A percentile compares a stretch with the other conserved stretches of the same genome.
These are phyloP conservation scores for Tenthredo scrophulariae DNA, from an alignment of 2,888 invertebrate genomes.

Conservation along the genomic window DNA sequence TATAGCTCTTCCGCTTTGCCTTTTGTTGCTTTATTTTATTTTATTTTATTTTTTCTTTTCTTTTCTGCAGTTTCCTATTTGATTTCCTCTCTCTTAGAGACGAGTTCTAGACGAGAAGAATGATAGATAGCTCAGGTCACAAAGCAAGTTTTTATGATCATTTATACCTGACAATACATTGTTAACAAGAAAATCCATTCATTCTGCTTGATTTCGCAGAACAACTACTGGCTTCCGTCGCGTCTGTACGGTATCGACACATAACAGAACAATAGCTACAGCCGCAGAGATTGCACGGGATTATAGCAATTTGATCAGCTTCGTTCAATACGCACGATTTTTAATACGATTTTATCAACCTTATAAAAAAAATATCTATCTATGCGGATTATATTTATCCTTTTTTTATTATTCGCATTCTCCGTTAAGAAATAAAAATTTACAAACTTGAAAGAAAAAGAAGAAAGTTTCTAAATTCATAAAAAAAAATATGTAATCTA, in stretches of 20 bases:
- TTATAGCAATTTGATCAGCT: not conserved
- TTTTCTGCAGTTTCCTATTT: not conserved
- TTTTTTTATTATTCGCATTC: not conserved
- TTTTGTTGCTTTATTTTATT: not conserved
- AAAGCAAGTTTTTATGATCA: not conserved
- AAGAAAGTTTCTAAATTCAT: not conserved
- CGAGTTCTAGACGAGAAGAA: not conserved
- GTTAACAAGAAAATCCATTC: slow-evolving; percentile 27
- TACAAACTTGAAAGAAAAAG: not conserved
- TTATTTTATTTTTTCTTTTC: not conserved
- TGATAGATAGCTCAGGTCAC: not conserved
- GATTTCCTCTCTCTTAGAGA: not conserved
- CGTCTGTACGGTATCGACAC: not conserved
- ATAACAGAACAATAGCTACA: not conserved
- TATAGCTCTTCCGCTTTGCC: not conserved
- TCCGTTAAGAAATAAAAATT: not conserved
- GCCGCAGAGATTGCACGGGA: not conserved
- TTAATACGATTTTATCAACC: too few species aligned
- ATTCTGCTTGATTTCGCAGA: slow-evolving; percentile 5
- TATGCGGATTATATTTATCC: too few species aligned
- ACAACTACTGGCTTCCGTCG: not conserved
- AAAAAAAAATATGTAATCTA: not conserved
- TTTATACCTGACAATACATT: not conserved
- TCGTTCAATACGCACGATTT: not conserved
- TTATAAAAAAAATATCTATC: not conserved